Conservation (phyloP, 2,888 invertebrate species). For the Digitonthophagus gazella region DNA sequence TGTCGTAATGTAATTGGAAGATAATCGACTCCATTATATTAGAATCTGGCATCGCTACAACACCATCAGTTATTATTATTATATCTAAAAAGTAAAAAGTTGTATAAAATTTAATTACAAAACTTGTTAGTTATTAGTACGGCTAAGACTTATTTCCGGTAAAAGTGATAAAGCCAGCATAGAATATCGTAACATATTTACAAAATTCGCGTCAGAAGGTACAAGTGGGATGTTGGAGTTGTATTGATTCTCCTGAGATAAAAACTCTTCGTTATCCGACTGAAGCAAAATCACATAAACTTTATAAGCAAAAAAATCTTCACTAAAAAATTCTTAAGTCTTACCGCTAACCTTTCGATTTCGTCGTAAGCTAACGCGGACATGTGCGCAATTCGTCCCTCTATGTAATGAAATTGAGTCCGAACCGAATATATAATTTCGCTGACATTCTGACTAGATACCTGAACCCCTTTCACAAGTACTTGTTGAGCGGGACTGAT, state of each 20-base stretch:
- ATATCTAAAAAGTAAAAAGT: slow-evolving; percentile 55
- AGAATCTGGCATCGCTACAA: slow-evolving; percentile 69
- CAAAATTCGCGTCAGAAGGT: slow-evolving; percentile 67
- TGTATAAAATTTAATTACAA: not conserved
- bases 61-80: slow-evolving; percentile 72
- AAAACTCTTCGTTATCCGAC: slow-evolving; percentile 56
- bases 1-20: slow-evolving; percentile 69
- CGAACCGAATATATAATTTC: slow-evolving; percentile 59
- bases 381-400: slow-evolving; percentile 60
- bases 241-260: slow-evolving; percentile 50
- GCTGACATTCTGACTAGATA: slow-evolving; percentile 60
- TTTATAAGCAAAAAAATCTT: not conserved
- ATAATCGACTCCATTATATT: slow-evolving; percentile 69
- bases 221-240: slow-evolving; percentile 58
- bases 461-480: slow-evolving; percentile 66
- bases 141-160: slow-evolving; percentile 72
- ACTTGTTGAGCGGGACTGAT: slow-evolving; percentile 71
- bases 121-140: slow-evolving; percentile 51
- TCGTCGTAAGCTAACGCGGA: slow-evolving; percentile 57
- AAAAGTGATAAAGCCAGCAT: slow-evolving; percentile 71
- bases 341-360: slow-evolving; percentile 52
- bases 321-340: not conserved
- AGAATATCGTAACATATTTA: slow-evolving; percentile 75
- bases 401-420: slow-evolving; percentile 59
- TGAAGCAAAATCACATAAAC: slow-evolving; percentile 39